A percentile compares a stretch with the other conserved stretches of the same genome.
Conservation (phyloP, 2,888 invertebrate genomes). For the Drosophila nr. medialis region DNA sequence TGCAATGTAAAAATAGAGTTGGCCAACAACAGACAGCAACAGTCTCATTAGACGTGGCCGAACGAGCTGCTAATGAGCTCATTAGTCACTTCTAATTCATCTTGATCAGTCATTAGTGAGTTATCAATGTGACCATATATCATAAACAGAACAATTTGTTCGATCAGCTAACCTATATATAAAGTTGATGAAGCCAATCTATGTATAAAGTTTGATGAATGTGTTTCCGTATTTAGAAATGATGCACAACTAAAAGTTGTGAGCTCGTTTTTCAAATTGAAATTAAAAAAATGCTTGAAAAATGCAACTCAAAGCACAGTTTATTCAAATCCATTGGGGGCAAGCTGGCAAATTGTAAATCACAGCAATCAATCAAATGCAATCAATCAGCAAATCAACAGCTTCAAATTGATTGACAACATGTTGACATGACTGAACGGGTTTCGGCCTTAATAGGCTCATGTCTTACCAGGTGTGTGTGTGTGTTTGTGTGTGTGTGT, state of each 20-base stretch:
- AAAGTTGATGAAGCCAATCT: neutral
- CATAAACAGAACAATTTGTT: neutral
- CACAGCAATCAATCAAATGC: conserved; percentile 47
- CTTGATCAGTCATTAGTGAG: conserved; percentile 8
- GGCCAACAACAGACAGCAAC: neutral
- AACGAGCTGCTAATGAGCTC: conserved; percentile 38
- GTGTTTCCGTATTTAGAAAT: neutral
- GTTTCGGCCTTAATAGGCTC: conserved; percentile 3
- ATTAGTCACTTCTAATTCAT: neutral
- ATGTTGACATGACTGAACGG: conserved; percentile 53
- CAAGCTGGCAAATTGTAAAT: conserved; percentile 18
- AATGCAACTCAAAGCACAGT: neutral
- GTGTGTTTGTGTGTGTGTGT: neutral
- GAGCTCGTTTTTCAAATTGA: neutral
- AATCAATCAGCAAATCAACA: conserved; percentile 54
- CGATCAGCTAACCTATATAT: neutral
- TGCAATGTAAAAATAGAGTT: neutral
- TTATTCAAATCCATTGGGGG: neutral
- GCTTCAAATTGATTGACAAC: conserved; percentile 52
- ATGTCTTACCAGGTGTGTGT: neutral
- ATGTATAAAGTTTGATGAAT: neutral
- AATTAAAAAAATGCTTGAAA: neutral
- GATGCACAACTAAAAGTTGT: neutral
- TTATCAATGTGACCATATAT: neutral
- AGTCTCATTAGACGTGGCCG: conserved; percentile 42